Conservation (phyloP, 2,113 vertebrate genomes). For the Rousettus leschenaultii region DNA sequence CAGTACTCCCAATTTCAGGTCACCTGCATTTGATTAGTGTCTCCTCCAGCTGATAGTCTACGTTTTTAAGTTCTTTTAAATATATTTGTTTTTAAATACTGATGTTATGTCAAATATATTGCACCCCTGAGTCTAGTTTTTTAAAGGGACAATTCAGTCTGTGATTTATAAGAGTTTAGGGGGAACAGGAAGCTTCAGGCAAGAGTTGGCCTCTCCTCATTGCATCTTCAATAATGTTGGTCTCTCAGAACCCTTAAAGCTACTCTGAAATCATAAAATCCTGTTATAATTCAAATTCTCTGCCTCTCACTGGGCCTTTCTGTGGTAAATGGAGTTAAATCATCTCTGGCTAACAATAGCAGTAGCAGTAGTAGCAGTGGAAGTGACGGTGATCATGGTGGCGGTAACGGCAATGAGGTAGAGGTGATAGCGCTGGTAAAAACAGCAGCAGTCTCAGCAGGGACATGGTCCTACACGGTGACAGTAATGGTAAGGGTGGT, state of each 20-base stretch:
- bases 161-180: not conserved
- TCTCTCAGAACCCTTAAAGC: not conserved
- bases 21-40: not conserved
- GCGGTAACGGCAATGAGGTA: not conserved
- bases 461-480: not conserved
- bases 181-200: not conserved
- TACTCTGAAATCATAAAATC: not conserved
- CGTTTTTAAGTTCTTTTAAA: not conserved
- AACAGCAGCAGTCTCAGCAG: no score
- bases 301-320: not conserved
- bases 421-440: accelerated
- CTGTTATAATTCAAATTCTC: not conserved
- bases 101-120: not conserved
- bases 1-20: not conserved
- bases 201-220: not conserved
- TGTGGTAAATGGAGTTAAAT: not conserved
- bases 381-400: no score
- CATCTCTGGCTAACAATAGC: not conserved
- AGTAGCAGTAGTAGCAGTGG: accelerated
- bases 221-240: not conserved
- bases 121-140: not conserved
- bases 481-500: not conserved
- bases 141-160: not conserved
- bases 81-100: not conserved
- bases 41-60: not conserved